Percentiles rank a stretch among this genome's conserved stretches.
Conservation (phyloP, 1,140 invertebrate species). For the Frieseomelitta varia region DNA sequence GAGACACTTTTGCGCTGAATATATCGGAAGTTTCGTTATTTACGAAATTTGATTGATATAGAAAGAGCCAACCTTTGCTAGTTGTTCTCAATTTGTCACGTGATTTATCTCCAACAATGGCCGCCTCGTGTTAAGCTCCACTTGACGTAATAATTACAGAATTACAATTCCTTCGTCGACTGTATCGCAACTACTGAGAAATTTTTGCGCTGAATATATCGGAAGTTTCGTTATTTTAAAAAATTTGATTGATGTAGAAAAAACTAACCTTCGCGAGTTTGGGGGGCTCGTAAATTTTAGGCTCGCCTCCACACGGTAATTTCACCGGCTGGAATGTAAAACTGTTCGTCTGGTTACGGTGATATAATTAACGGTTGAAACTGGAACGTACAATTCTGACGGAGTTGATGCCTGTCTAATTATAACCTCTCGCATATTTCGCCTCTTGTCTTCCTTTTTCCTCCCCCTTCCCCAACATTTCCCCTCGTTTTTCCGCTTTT, state of each 20-base stretch:
- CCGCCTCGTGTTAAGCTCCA: too few species aligned
- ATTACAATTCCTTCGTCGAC: too few species aligned
- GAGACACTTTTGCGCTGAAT: neutral
- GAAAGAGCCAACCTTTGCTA: too few species aligned
- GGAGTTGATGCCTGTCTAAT: neutral
- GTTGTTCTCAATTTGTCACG: neutral
- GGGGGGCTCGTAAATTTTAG: too few species aligned
- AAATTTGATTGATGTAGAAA: neutral
- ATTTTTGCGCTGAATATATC: neutral
- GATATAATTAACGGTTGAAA: slow-evolving; percentile 15
- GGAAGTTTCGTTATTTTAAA: neutral
- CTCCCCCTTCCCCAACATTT: neutral
- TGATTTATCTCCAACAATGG: slow-evolving; percentile 27
- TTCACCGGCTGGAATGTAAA: neutral
- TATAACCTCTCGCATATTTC: neutral
- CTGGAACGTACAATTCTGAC: neutral
- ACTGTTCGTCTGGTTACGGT: neutral
- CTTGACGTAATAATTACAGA: too few species aligned
- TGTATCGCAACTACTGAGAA: too few species aligned
- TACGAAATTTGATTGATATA: neutral
- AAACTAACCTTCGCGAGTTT: neutral
- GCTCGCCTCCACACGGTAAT: slow-evolving; percentile 18
- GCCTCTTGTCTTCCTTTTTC: neutral
- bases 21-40: neutral
- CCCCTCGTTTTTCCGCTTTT: neutral